A percentile compares a stretch with the other conserved stretches of the same genome.
Evolutionary conservation across 1,140 invertebrate species (phyloP).

Genomic region (Rhagoletis zephyria): DNA sequence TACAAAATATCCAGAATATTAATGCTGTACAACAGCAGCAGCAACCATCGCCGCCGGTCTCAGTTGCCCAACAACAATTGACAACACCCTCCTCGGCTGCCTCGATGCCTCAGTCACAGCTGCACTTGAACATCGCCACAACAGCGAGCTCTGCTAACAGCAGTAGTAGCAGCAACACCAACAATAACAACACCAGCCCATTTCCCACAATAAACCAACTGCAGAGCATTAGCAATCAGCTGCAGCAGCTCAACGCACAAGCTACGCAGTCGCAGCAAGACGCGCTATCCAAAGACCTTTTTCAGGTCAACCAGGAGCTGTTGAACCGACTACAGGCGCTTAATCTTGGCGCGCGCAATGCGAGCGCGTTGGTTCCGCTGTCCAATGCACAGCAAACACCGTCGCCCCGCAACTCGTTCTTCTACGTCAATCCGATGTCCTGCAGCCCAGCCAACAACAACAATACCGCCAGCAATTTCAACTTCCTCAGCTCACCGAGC

Average conservation of each 20-base stretch:
- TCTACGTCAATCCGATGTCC: slow-evolving; percentile 71
- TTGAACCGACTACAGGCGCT: slow-evolving; percentile 76
- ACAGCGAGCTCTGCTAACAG: slow-evolving; percentile 15
- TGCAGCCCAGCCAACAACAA: slow-evolving; percentile 68
- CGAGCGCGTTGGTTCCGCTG: slow-evolving; percentile 56
- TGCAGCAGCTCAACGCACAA: slow-evolving; percentile 64
- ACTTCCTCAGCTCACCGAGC: slow-evolving; percentile 65
- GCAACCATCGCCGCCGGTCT: slow-evolving; percentile 58
- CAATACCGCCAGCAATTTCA: slow-evolving; percentile 62
- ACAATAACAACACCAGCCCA: slow-evolving; percentile 54
- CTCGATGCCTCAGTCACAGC: slow-evolving; percentile 55
- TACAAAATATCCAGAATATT: slow-evolving; percentile 68
- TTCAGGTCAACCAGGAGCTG: slow-evolving; percentile 75
- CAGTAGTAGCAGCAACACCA: slow-evolving; percentile 24
- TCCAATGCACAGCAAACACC: slow-evolving; percentile 42
- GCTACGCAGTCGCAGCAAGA: slow-evolving; percentile 64
- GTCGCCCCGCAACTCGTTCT: slow-evolving; percentile 67
- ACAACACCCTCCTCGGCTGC: slow-evolving; percentile 49
- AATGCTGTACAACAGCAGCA: slow-evolving; percentile 68
- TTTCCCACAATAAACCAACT: slow-evolving; percentile 70
- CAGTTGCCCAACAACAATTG: slow-evolving; percentile 55
- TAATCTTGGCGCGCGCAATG: slow-evolving; percentile 67
- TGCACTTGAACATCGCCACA: slow-evolving; percentile 56
- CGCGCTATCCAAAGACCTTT: slow-evolving; percentile 69
- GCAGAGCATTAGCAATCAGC: slow-evolving; percentile 65